Evolutionary conservation across 1,140 invertebrate genomes (phyloP).

Genomic region (Drosophila ficusphila): DNA sequence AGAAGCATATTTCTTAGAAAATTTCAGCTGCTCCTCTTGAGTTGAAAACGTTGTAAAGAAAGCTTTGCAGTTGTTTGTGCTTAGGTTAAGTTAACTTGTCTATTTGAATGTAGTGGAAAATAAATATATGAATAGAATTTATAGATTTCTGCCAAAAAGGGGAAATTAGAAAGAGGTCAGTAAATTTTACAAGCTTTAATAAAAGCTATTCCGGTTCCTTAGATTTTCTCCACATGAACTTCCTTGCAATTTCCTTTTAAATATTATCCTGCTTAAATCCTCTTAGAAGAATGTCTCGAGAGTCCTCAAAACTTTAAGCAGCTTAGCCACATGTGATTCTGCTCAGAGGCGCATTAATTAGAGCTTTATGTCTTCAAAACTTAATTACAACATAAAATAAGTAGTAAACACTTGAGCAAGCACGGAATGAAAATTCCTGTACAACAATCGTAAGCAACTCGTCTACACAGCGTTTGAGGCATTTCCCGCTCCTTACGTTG

Average conservation of each 20-base stretch:
- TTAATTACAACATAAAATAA: slow-evolving; percentile 61
- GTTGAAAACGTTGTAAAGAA: neutral
- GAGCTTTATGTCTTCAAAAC: slow-evolving; percentile 19
- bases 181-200: too few relatives aligned
- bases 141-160: too few relatives aligned
- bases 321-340: slow-evolving; percentile 51
- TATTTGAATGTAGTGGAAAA: neutral
- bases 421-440: slow-evolving; percentile 42
- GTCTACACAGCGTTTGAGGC: slow-evolving; percentile 19
- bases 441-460: slow-evolving; percentile 45
- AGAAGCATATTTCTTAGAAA: slow-evolving; percentile 15
- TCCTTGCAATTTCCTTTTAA: neutral
- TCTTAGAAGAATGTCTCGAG: neutral
- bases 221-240: neutral
- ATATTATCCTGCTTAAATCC: neutral
- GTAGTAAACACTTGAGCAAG: slow-evolving; percentile 26
- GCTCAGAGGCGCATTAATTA: slow-evolving; percentile 51
- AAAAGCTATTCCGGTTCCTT: too few relatives aligned
- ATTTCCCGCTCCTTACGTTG: neutral
- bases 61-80: neutral
- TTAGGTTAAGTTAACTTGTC: slow-evolving; percentile 10
- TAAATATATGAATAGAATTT: too few relatives aligned
- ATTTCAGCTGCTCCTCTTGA: neutral
- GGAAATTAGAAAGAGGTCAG: too few relatives aligned
- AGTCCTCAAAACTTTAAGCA: slow-evolving; percentile 43